Evolutionary conservation across 2,888 invertebrate genomes (phyloP).

Genomic region (Cerastis leucographa): DNA sequence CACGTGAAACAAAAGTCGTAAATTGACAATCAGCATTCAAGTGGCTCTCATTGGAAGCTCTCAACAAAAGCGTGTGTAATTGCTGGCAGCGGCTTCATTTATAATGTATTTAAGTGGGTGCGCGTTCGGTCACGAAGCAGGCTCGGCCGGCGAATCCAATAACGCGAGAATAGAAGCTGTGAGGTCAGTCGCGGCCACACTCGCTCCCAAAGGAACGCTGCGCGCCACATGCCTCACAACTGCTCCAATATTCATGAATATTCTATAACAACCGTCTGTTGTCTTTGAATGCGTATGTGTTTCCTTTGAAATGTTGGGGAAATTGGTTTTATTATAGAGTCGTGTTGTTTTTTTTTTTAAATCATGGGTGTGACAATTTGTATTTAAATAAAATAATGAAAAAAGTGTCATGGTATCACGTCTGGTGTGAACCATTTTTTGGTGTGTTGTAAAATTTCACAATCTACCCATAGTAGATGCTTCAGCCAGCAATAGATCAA

Average conservation of each 20-base stretch:
- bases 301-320: not conserved
- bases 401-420: not conserved
- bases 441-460: not conserved
- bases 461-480: not conserved
- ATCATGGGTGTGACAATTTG: not conserved
- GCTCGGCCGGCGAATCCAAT: constrained; percentile 76
- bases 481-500: constrained; percentile 21
- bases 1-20: constrained; percentile 20
- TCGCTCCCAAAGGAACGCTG: constrained; percentile 68
- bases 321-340: not conserved
- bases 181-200: constrained; percentile 67
- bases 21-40: constrained; percentile 27
- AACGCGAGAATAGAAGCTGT: constrained; percentile 69
- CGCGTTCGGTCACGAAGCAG: constrained; percentile 66
- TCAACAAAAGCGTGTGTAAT: constrained; percentile 62
- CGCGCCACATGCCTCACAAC: constrained; percentile 59
- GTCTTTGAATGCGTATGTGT: constrained; percentile 20
- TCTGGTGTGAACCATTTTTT: not conserved
- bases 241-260: constrained; percentile 76
- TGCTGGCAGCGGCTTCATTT: constrained; percentile 69
- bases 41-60: constrained; percentile 28
- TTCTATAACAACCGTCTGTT: constrained; percentile 65
- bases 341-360: not conserved
- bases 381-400: not conserved
- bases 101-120: constrained; percentile 70